phyloP scores from a whole-genome alignment of 53 echinoderm and acorn worm species.

The Henricia sp. region DNA sequence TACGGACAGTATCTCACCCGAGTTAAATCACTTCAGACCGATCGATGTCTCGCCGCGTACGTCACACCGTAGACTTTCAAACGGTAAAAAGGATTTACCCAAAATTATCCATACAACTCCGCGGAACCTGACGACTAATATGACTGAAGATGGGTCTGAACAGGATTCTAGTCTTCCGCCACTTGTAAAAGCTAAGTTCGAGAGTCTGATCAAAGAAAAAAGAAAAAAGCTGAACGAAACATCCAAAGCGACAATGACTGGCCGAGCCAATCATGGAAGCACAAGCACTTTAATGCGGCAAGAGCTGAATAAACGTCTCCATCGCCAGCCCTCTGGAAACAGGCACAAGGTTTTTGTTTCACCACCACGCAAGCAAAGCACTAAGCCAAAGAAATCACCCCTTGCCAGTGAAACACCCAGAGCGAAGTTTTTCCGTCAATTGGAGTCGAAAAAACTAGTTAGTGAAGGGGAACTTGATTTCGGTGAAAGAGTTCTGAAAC shows the following conservation, averaged over 20 bases:
- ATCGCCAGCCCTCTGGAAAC: conserved; percentile 42
- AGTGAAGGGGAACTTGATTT: neutral
- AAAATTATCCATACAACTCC: conserved; percentile 88
- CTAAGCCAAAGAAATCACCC: conserved; percentile 34
- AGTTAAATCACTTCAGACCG: conserved; percentile 95
- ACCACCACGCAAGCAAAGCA: conserved; percentile 17
- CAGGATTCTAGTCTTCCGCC: conserved; percentile 46
- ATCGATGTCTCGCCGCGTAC: conserved; percentile 94
- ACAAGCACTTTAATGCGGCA: conserved; percentile 42
- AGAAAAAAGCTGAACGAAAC: conserved; percentile 52
- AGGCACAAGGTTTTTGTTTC: conserved; percentile 15
- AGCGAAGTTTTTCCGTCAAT: neutral
- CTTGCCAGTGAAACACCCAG: conserved; percentile 3
- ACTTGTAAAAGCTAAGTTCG: conserved; percentile 74
- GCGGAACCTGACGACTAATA: conserved; percentile 72
- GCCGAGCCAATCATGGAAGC: conserved; percentile 2
- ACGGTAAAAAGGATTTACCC: conserved; percentile 80
- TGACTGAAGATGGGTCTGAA: conserved; percentile 22
- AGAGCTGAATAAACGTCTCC: conserved; percentile 59
- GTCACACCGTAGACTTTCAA: conserved; percentile 77
- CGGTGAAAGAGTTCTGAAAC: too few relatives aligned
- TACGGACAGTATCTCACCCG: conserved; percentile 90
- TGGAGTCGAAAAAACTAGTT: neutral
- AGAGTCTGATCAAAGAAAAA: conserved; percentile 72
- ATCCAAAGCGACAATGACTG: conserved; percentile 80